These are phyloP conservation scores for Erpetoichthys calabaricus DNA, from an alignment of 2,797 vertebrate species.

Conservation along the genomic window DNA sequence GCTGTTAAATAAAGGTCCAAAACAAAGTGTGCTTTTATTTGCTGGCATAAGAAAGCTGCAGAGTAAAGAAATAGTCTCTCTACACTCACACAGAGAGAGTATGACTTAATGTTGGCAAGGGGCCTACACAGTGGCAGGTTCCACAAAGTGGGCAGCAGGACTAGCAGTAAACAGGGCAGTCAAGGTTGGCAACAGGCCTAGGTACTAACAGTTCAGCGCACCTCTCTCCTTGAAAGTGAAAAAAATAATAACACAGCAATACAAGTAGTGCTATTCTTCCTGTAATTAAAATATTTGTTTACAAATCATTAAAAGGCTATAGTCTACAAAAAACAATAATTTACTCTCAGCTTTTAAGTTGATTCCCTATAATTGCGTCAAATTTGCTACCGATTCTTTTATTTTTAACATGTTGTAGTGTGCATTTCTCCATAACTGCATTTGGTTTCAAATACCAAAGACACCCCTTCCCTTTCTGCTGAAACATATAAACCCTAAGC, in stretches of 20 bases:
- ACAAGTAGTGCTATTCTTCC: not conserved
- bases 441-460: no score
- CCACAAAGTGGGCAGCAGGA: not conserved
- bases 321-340: not conserved
- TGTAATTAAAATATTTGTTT: conserved; percentile 3
- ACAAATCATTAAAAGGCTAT: conserved; percentile 1
- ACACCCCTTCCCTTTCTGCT: no score
- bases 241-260: not conserved
- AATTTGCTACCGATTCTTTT: no score
- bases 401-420: no score
- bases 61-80: no score
- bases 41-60: not conserved
- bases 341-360: not conserved
- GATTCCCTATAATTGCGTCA: no score
- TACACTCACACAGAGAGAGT: not conserved
- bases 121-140: not conserved
- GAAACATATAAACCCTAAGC: no score
- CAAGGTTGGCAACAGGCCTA: not conserved
- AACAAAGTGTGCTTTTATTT: no score
- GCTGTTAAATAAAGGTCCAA: no score
- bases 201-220: not conserved
- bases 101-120: no score
- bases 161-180: not conserved
- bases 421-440: no score
- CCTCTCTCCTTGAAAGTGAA: not conserved